phyloP scores from a whole-genome alignment of 2,797 vertebrate species.

The Sebastes diaconus region DNA sequence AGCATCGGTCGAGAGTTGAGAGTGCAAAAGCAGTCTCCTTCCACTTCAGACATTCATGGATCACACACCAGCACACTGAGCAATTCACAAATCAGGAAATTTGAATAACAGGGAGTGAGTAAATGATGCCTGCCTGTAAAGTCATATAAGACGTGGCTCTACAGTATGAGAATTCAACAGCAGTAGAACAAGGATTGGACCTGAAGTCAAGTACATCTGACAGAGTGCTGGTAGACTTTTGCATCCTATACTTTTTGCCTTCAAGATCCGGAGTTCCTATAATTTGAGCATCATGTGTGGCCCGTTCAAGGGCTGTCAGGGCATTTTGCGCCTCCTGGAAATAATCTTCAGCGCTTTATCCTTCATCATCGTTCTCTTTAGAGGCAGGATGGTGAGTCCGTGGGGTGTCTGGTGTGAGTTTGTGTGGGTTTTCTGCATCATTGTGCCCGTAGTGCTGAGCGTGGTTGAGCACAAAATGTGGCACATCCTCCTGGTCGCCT shows the following conservation, averaged over 20 bases:
- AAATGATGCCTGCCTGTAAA: not conserved
- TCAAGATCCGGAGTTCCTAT: not conserved
- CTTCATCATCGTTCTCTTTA: slow-evolving; percentile 72
- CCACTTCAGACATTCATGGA: not conserved
- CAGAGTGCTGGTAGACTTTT: not conserved
- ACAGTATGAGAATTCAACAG: not conserved
- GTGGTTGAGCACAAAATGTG: slow-evolving; percentile 69
- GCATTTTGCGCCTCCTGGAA: slow-evolving; percentile 71
- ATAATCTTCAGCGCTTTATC: slow-evolving; percentile 66
- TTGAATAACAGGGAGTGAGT: slow-evolving; percentile 6
- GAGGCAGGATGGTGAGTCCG: rapidly evolving
- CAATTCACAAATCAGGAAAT: not conserved
- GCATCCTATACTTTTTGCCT: not conserved
- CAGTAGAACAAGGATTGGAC: not conserved
- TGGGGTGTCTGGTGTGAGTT: slow-evolving; percentile 84
- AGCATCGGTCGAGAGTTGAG: not conserved
- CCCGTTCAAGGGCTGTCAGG: slow-evolving; percentile 17
- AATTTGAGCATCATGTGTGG: slow-evolving; percentile 30
- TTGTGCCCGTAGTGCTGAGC: slow-evolving; percentile 66
- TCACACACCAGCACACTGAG: not conserved
- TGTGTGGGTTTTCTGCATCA: slow-evolving; percentile 80
- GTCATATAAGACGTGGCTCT: not conserved
- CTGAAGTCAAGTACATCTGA: not conserved
- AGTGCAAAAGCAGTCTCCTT: not conserved
- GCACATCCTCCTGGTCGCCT: slow-evolving; percentile 7